phyloP scores from a whole-genome alignment of 2,113 vertebrate species.

The Falco punctatus region DNA sequence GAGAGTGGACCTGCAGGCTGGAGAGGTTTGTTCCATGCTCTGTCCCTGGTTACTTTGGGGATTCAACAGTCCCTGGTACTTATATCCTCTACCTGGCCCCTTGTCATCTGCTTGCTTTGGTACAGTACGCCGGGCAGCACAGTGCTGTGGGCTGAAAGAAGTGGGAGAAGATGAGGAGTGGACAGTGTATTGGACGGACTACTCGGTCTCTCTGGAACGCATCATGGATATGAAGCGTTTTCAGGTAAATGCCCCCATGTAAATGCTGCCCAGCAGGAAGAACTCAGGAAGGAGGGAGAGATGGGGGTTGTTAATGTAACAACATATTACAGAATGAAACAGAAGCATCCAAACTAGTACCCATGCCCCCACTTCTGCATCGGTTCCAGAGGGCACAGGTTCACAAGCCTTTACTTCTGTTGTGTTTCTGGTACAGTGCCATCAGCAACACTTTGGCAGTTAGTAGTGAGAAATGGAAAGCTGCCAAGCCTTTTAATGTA shows the following conservation, averaged over 20 bases:
- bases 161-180: constrained; percentile 74
- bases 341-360: background rate
- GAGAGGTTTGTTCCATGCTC: background rate
- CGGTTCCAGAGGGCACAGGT: background rate
- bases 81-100: background rate
- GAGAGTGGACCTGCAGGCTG: background rate
- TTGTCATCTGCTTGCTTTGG: background rate
- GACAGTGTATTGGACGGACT: constrained; percentile 79
- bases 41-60: background rate
- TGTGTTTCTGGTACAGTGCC: background rate
- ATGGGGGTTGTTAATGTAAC: background rate
- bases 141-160: constrained; percentile 73
- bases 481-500: background rate
- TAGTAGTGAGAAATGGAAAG: background rate
- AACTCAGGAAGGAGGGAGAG: background rate
- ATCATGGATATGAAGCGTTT: constrained; percentile 81
- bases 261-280: background rate
- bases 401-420: background rate
- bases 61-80: background rate
- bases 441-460: background rate
- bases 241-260: constrained; percentile 62
- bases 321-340: background rate
- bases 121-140: constrained; percentile 77
- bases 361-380: background rate
- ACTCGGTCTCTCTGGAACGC: constrained; percentile 70